These are phyloP conservation scores for Euglossa dilemma DNA, from an alignment of 1,140 invertebrate genomes.

Conservation along the genomic window DNA sequence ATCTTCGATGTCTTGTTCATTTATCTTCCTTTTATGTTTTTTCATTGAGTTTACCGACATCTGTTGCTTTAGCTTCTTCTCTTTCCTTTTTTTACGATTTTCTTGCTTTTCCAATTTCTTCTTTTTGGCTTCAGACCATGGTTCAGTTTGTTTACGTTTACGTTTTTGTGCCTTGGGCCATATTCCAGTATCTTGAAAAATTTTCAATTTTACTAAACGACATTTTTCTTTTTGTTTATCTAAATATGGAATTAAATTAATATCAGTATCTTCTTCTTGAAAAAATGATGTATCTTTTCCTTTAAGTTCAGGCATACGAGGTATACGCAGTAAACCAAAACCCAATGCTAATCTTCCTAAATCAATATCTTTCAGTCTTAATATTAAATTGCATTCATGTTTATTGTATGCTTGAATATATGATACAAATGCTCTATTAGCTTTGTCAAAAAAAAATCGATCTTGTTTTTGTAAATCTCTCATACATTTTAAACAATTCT, in stretches of 20 bases:
- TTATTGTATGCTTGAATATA: constrained; percentile 96
- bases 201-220: constrained; percentile 88
- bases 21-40: constrained; percentile 84
- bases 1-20: constrained; percentile 92
- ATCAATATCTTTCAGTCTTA: constrained; percentile 94
- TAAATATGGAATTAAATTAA: constrained; percentile 91
- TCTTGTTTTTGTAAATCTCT: constrained; percentile 86
- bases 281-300: constrained; percentile 87
- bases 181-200: constrained; percentile 88
- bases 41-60: constrained; percentile 78
- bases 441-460: constrained; percentile 93
- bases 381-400: constrained; percentile 96
- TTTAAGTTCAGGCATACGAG: constrained; percentile 97
- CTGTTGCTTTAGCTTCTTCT: constrained; percentile 83
- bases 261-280: constrained; percentile 86
- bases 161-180: constrained; percentile 88
- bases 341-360: constrained; percentile 92
- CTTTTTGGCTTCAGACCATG: constrained; percentile 92
- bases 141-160: constrained; percentile 85
- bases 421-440: constrained; percentile 96
- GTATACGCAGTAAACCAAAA: constrained; percentile 95
- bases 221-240: constrained; percentile 91
- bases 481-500: constrained; percentile 80
- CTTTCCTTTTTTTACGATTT: constrained; percentile 84
- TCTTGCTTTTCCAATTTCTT: constrained; percentile 87